Base-by-base conservation (phyloP, 2,113 vertebrate genomes). In the Lagopus leucura region DNA sequence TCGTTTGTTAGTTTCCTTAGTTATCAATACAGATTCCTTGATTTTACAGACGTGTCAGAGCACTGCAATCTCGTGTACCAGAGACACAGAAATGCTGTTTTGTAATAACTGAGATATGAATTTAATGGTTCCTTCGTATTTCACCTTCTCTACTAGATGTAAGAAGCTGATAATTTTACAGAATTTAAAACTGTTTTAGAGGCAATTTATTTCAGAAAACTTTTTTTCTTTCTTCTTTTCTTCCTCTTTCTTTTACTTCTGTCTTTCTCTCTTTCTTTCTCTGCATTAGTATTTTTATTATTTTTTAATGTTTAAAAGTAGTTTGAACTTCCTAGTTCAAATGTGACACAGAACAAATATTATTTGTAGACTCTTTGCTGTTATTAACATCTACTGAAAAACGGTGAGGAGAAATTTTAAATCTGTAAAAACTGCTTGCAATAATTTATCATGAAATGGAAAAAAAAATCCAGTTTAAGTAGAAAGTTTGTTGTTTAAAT, bases 111-210 rank as follows among this genome's bases (percentile, higher is more conserved):
- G 75, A 94, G 74, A 89, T 91, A 92, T 27, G 64, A 87, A 87
- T 92, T 89, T 89, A 94, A 85, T 74, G 80, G 60, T 88, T 66
- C 55, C 69, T 88, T 88, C 92, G 81, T 71, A 90, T 94, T 93
- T 86, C 86, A 19, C 65, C 25, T 90, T 89, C 50, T 22, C 38
- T 24, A 42, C 54, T 85, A 94, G 92, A 95, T 93, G 42, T 19
- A 79, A 93, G 50, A 87, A 47, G 19, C 32, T 74, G 96, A 95
- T 96, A 92, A 95, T 85, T 85, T 92, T 50, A 47, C n/a, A 47
- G 89, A 82, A 50, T 88, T 87, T 92, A 91, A 94, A 91, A 88
- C 63, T 93, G 58, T 89, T 95, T 95, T 89, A 92, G 74, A 92
- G 11, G 30, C n/a, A 95, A 89, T 95, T 92, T 95, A 90, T 94